Evolutionary conservation across 2,888 invertebrate species (phyloP), one percentile per base, ranked within the genome.

Genomic region (Schizaphis graminum): DNA sequence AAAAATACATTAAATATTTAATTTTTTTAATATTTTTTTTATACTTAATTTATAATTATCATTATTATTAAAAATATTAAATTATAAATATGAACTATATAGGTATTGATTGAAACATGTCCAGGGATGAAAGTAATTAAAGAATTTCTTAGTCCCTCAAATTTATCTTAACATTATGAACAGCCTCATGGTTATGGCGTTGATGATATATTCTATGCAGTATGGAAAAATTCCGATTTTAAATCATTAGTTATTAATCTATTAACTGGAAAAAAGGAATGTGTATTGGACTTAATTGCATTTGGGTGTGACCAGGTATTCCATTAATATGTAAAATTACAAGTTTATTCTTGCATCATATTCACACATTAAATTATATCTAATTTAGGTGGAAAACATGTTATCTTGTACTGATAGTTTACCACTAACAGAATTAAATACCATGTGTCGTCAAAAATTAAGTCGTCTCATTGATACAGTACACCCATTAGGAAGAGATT

Each of bases 401-500:
- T 86, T 94, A 53, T 94, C 49, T 35, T 87, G 94, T 94, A 91
- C 91, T 3, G 94, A 94, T 61, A 61, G 57, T 93, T 67, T 94
- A 86, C 94, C 94, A 28, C 44, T 94, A 86, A 94, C 94, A 67
- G 94, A 94, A 49, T 96, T 98, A 61, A 96, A 97, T 84, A 96
- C 97, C 35, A 96, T 97, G 85, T 96, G 97, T 44, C 96, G 97
- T 95, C 96, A 97, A 95, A 96, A 97, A 95, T 95, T 98, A 94
- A 97, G 97, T 95, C 96, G 97, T 94, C 96, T 97, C 95, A 96
- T 98, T 94, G 98, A 98, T 96, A 97, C 97, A 41, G 97, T 97
- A 0, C 97, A 97, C 95, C 97, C 97, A 28, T 96, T 97, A 94
- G 97, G 97, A 44, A 97, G 97, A 95, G 98, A 98, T 95, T 98